A percentile compares a stretch with the other conserved stretches of the same genome.
These are phyloP conservation scores for Monochamus alternatus DNA, from an alignment of 2,888 invertebrate genomes.

Conservation along the genomic window DNA sequence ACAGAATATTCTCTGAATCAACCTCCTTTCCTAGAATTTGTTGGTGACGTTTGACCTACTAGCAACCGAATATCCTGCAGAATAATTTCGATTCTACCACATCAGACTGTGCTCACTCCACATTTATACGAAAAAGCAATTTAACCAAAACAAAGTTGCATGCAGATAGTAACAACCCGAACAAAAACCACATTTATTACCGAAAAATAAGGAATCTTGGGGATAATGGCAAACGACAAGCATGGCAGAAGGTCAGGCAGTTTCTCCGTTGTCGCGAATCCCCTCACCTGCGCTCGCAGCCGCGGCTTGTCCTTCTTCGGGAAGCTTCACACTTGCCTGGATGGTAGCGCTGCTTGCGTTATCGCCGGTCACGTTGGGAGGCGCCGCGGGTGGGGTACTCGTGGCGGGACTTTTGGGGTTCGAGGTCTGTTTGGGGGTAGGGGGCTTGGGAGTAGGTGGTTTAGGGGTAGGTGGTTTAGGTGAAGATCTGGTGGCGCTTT, in stretches of 20 bases:
- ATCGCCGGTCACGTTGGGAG: not conserved
- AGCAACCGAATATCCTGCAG: too few relatives aligned
- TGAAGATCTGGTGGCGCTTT: slow-evolving; percentile 41
- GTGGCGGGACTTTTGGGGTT: slow-evolving; percentile 20
- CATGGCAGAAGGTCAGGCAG: slow-evolving; percentile 69
- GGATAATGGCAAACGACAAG: slow-evolving; percentile 67
- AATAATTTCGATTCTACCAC: too few relatives aligned
- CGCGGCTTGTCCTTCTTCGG: slow-evolving; percentile 40
- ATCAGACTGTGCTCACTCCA: not conserved
- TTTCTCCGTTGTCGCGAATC: slow-evolving; percentile 69
- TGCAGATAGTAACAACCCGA: slow-evolving; percentile 45
- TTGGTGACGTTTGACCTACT: too few relatives aligned
- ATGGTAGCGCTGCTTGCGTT: not conserved
- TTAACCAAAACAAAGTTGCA: slow-evolving; percentile 21
- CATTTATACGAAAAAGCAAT: not conserved
- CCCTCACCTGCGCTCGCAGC: slow-evolving; percentile 67
- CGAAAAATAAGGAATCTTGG: slow-evolving; percentile 67
- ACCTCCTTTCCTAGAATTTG: too few relatives aligned
- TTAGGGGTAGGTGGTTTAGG: slow-evolving; percentile 37
- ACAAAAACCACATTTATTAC: slow-evolving; percentile 65
- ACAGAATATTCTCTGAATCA: too few relatives aligned
- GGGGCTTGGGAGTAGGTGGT: slow-evolving; percentile 33
- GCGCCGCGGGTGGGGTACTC: slow-evolving; percentile 5
- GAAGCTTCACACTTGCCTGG: slow-evolving; percentile 32
- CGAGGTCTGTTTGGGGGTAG: slow-evolving; percentile 23